These are phyloP conservation scores for Vireo griseus DNA, from an alignment of 2,797 vertebrate genomes.

Conservation along the genomic window DNA sequence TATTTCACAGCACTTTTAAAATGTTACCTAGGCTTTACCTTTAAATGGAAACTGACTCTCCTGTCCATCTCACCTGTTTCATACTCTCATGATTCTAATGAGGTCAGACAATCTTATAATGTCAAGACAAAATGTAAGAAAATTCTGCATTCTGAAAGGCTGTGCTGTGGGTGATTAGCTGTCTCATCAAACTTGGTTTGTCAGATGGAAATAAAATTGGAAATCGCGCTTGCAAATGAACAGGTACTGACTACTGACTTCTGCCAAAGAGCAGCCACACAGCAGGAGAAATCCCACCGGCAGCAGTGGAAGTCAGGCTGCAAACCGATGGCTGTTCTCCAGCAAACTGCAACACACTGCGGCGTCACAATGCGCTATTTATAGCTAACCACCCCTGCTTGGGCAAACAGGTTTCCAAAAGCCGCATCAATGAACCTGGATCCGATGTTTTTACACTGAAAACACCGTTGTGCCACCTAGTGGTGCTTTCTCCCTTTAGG, in stretches of 20 bases:
- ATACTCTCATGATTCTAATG: fast-evolving
- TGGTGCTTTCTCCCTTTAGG: neutral
- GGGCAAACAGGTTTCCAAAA: neutral
- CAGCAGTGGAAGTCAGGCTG: neutral
- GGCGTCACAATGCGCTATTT: neutral
- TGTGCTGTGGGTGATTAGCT: neutral
- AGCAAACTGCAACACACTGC: neutral
- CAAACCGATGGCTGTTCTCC: neutral
- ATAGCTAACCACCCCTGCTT: neutral
- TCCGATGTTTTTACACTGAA: neutral
- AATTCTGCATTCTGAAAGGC: neutral
- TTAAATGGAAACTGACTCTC: neutral
- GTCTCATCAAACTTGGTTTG: neutral
- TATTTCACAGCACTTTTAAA: neutral
- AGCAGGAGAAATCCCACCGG: neutral
- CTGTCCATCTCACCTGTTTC: neutral
- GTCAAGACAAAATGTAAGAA: neutral
- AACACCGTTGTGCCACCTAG: slow-evolving; percentile 72
- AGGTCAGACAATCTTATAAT: neutral
- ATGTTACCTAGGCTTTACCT: neutral
- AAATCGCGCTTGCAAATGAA: neutral
- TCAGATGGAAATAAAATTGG: neutral
- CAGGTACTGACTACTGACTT: neutral
- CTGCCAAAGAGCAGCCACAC: neutral
- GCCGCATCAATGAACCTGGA: neutral